Evolutionary conservation across 1,140 invertebrate species (phyloP), one percentile per base, ranked within the genome.

Genomic region (Brachionus plicatilis): DNA sequence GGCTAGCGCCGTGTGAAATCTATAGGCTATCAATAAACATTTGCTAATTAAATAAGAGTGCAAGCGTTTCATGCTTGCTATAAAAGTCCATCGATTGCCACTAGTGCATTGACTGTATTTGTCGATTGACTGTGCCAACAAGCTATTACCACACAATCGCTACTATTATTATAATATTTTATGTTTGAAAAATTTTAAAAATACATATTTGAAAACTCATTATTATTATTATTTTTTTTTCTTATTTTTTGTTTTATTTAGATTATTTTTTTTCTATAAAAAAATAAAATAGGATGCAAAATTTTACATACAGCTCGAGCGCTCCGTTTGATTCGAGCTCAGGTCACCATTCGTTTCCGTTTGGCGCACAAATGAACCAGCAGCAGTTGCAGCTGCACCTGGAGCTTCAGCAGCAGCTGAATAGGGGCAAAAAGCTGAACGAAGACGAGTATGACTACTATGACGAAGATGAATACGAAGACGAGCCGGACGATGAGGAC

Each of bases 101-200:
- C 7, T 0, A 17, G 20, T 24, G 20, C n/a, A 20, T 24, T 20
- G 9, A 24, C 8, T 60, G n/a, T 14, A 60, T 5, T 24, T 60
- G n/a, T 60, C 8, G 8, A 20, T 60, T 60, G 5, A 60, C 8
- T 60, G 6, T 20, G 7, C 20, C 20, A 60, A 9, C n/a, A 56
- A 14, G 3, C 12, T 20, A 60, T 60, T 60, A 9, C 53, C 53
- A 60, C 37, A 68, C 14, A 14, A 68, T 29, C 6, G 33, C 33
- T 24, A 68, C 33, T 68, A 33, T 68, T 68, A 33, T 68, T 68
- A 68, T 33, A 68, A 68, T 68, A 68, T 68, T 68, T 68, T 68
- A 68, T 68, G 66, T 68, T 37, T 68, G 17, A 68, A 68, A 12
- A 68, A 37, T 37, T 68, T 24, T 33, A 0, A 37, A 37, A 68